Evolutionary conservation across 35 echinoderm and acorn worm genomes (phyloP).

Genomic region (Anneissia japonica): DNA sequence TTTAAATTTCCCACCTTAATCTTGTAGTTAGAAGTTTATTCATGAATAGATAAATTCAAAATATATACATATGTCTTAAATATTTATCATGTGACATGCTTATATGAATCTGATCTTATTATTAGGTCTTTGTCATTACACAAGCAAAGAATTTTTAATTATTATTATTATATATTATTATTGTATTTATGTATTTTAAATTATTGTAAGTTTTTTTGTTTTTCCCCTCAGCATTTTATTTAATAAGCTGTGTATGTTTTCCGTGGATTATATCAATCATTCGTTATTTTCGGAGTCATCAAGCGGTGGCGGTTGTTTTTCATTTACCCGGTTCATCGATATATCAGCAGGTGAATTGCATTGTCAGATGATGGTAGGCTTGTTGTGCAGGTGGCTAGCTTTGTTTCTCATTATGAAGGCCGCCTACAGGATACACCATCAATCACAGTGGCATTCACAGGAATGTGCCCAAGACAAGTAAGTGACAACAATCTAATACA

Average conservation of each 20-base stretch:
- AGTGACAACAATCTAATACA: background rate
- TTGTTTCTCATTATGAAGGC: constrained; percentile 53
- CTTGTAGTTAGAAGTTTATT: no score
- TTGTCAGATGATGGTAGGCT: constrained; percentile 31
- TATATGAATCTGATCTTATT: no score
- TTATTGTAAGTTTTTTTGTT: background rate
- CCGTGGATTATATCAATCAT: constrained; percentile 66
- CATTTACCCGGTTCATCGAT: constrained; percentile 65
- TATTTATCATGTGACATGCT: no score
- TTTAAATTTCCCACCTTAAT: no score
- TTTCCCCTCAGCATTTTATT: constrained; percentile 43
- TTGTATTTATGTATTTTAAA: no score
- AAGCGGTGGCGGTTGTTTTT: constrained; percentile 38
- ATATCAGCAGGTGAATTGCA: constrained; percentile 61
- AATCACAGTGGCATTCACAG: constrained; percentile 21
- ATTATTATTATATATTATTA: no score
- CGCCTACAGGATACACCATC: constrained; percentile 63
- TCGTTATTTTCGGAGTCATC: constrained; percentile 30
- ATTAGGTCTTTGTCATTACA: no score
- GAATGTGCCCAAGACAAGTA: background rate
- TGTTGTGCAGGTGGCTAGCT: constrained; percentile 47
- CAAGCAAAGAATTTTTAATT: no score
- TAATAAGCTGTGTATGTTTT: constrained; percentile 58
- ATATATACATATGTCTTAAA: no score
- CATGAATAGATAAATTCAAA: no score